Conservation (phyloP, 1,140 invertebrate species). For the Trachymyrmex septentrionalis region DNA sequence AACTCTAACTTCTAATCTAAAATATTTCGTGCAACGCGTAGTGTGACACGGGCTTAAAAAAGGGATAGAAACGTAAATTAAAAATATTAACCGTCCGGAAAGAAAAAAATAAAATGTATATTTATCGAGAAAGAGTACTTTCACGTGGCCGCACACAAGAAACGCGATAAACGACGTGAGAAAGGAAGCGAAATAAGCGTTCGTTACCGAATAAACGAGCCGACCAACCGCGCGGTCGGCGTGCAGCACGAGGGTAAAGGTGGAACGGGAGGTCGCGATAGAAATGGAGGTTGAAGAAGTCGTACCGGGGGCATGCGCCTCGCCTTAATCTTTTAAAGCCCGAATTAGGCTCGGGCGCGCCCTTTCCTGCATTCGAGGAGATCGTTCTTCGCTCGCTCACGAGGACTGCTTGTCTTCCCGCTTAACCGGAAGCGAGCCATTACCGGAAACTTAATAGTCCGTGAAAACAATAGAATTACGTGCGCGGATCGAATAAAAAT, state of each 20-base stretch:
- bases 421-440: slow-evolving; percentile 84
- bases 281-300: slow-evolving; percentile 78
- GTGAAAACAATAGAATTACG: slow-evolving; percentile 87
- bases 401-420: slow-evolving; percentile 61
- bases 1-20: too few relatives aligned
- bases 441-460: slow-evolving; percentile 86
- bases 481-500: slow-evolving; percentile 84
- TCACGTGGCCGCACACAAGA: slow-evolving; percentile 36
- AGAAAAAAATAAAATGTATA: slow-evolving; percentile 17
- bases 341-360: slow-evolving; percentile 85
- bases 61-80: background rate
- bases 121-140: background rate
- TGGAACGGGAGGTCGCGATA: slow-evolving; percentile 69
- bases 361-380: slow-evolving; percentile 86
- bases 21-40: too few relatives aligned
- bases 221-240: slow-evolving; percentile 8
- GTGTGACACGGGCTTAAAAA: too few relatives aligned
- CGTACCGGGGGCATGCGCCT: slow-evolving; percentile 72
- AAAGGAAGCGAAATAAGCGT: slow-evolving; percentile 78
- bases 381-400: slow-evolving; percentile 70
- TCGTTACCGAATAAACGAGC: slow-evolving; percentile 66
- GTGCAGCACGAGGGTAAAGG: slow-evolving; percentile 65
- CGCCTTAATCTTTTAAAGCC: slow-evolving; percentile 85
- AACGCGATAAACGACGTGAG: slow-evolving; percentile 78
- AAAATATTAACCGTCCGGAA: slow-evolving; percentile 12